These are phyloP conservation scores for Sebastolobus alascanus DNA, from an alignment of 2,797 vertebrate species.

Conservation along the genomic window DNA sequence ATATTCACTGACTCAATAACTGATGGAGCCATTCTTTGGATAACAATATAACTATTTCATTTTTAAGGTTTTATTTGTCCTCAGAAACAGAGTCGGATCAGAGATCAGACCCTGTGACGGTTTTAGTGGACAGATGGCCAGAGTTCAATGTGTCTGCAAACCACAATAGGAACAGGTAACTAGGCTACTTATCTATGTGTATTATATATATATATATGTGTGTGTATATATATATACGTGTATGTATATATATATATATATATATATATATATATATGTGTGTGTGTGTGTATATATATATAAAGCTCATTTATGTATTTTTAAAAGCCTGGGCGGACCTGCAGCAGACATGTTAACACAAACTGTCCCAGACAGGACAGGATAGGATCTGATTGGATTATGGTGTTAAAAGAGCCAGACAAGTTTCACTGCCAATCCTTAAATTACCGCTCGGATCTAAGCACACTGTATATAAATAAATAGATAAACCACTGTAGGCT, in stretches of 20 bases:
- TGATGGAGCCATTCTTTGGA: background rate
- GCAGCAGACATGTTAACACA: background rate
- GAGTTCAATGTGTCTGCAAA: constrained; percentile 65
- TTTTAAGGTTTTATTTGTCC: too few species aligned
- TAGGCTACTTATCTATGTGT: background rate
- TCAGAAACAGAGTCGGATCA: too few species aligned
- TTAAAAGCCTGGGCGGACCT: background rate
- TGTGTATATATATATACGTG: too few species aligned
- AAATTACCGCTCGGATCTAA: too few species aligned
- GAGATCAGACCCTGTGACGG: constrained; percentile 9
- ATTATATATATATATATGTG: too few species aligned
- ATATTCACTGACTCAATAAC: background rate
- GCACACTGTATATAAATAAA: background rate
- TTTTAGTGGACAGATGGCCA: constrained; percentile 74
- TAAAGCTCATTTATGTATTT: background rate
- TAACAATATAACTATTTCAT: background rate
- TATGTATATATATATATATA: too few species aligned
- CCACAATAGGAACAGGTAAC: constrained; percentile 37
- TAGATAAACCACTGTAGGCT: background rate
- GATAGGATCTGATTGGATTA: background rate
- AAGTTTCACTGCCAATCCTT: background rate
- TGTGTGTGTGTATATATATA: too few species aligned
- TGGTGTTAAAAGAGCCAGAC: too few species aligned
- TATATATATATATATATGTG: too few species aligned
- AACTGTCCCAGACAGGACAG: background rate